These are phyloP conservation scores for Antedon mediterranea DNA, from an alignment of 53 echinoderm and acorn worm genomes.

Conservation along the genomic window DNA sequence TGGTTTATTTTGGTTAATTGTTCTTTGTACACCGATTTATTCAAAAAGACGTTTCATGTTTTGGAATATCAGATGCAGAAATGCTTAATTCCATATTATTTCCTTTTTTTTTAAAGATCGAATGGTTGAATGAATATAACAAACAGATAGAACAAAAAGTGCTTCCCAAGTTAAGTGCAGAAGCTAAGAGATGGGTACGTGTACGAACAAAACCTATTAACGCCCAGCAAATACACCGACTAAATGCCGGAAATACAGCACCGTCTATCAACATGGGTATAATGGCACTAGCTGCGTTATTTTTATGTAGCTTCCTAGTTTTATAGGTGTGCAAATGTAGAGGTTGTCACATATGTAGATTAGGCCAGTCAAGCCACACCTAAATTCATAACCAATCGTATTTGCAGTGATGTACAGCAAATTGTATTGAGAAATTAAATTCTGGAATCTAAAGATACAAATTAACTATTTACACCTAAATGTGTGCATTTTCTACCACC, in stretches of 20 bases:
- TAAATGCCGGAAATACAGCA: neutral
- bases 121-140: constrained; percentile 69
- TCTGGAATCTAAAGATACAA: too few species aligned
- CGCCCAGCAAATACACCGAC: neutral
- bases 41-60: too few species aligned
- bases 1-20: too few species aligned
- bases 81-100: neutral
- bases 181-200: constrained; percentile 40
- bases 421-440: too few species aligned
- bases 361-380: too few species aligned
- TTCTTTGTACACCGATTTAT: too few species aligned
- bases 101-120: constrained; percentile 23
- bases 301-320: neutral
- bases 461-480: too few species aligned
- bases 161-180: constrained; percentile 25
- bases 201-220: constrained; percentile 32
- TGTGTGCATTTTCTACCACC: too few species aligned
- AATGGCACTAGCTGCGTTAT: neutral
- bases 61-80: too few species aligned
- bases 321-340: neutral
- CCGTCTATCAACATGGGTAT: neutral
- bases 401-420: too few species aligned
- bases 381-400: too few species aligned
- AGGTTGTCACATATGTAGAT: too few species aligned
- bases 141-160: constrained; percentile 22